Base-by-base conservation (phyloP, 2,797 vertebrate species). In the Amblyraja radiata region DNA sequence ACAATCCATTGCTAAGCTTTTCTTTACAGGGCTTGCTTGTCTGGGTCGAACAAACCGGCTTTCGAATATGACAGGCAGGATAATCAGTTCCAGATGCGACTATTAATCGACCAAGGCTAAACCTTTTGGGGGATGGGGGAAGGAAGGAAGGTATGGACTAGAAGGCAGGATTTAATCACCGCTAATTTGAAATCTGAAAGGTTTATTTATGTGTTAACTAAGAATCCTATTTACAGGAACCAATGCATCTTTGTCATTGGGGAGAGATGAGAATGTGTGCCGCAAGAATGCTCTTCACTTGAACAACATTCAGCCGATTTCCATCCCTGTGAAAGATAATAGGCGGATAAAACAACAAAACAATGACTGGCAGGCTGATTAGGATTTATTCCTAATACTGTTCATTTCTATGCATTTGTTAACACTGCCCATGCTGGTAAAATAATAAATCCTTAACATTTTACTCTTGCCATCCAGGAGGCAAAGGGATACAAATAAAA, bases 101-200 rank as follows among this genome's bases (percentile, higher is more conserved):
- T 54, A 73, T 46, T 73, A 92, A 92, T 92, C 4, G 10, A 58
- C 18, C 73, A 7, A 54, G 39, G 54, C 71, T 54, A n/a, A 92
- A 76, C 39, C 39, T n/a, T 54, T 68, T 54, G 0, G 36, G 23
- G 36, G 90, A 9, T 7, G 61, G 63, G n/a, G 74, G 32, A 13
- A 28, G 74, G 74, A 6, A 25, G 46, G 46, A 46, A 46, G 46
- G 46, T 21, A 73, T 25, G 71, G 71, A 1, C n/a, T 14, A 21
- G 90, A 68, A 65, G 61, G 90, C 13, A 91, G 90, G 90, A 92
- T 46, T 54, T 76, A 76, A 92, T 74, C 71, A 76, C 23, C 74
- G 90, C 21, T 54, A 21, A 92, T 76, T 76, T 54, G 16, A 32
- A 68, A n/a, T 63, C 39, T 90, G 23, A 13, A 90, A 58, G 21